Base-by-base conservation (phyloP, 1,140 invertebrate genomes). In the Drosophila burlai region DNA sequence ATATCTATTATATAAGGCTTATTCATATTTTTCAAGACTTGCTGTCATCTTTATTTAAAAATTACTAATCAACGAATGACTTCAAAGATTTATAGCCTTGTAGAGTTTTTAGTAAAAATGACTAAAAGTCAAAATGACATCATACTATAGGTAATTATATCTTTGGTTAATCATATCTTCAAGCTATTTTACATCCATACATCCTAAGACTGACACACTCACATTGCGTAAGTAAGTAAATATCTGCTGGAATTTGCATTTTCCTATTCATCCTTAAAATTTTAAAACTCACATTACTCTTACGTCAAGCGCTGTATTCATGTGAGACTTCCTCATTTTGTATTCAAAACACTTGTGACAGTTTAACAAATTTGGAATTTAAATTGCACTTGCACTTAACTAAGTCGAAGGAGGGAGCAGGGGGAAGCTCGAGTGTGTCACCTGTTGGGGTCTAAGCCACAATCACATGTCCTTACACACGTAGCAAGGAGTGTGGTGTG, bases 361-460 rank as follows among this genome's bases (percentile, higher is more conserved):
- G 84, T 89, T 87, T 87, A 87, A 87, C 84, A 87, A 87, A 87
- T 87, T 87, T 84, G 55, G 81, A 82, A 87, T 84, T 87, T 84
- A 87, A 87, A 87, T 87, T 89, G 84, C 85, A 84, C 81, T 63
- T 83, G 84, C 84, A 83, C 55, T 83, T 66, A 80, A 75, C 65
- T 63, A 64, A 85, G 83, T 46, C 52, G 18, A 5, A 47, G 21
- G 46, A 26, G 36, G 36, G 26, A 34, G n/a, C 54, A 45, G 29
- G 52, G 16, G 40, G 42, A 4, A 36, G 52, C 52, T 24, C 47
- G 31, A 45, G 16, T 49, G 18, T 73, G 62, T 67, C 79, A 86
- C 83, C 83, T 86, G 83, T 86, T 86, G 49, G 83, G 57, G 45
- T 54, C 45, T 57, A 40, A 38, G 2, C 26, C 64, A 58, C 45